Evolutionary conservation across 2,888 invertebrate genomes (phyloP), one percentile per base, ranked within the genome.

Genomic region (Pterostichus niger): DNA sequence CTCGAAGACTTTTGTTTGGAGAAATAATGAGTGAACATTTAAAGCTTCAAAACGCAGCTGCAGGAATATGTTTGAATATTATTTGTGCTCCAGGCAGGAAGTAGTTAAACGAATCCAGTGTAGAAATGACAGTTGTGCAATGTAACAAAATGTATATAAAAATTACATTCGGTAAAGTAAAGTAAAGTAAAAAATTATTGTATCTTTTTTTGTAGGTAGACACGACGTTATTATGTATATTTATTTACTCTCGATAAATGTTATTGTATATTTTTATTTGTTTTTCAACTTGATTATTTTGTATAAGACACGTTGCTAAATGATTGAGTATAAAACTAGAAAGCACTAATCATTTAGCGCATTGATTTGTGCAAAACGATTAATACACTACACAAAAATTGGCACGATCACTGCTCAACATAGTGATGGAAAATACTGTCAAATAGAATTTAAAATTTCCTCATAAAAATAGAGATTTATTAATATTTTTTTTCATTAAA

Each of bases 401-500:
- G 83, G 83, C 83, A 83, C 83, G 46, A 77, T 77, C 76, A 68
- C 68, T 83, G 64, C 52, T 83, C 17, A 83, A 83, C 77, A 77
- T 76, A 83, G 40, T 83, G 68, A 64, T 75, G 75, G 56, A 77
- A 83, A 83, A 83, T 83, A 83, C 76, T 77, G 76, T 83, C 68
- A 77, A 83, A 82, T 75, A 82, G 54, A 82, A 76, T 77, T 77
- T 68, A 83, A 83, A 83, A 83, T 52, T 40, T 77, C 77, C n/a
- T 83, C 76, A 77, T 83, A 83, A 83, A 83, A 83, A 83, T 83
- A 83, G 54, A 82, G n/a, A 56, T 76, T 71, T 77, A 64, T 77
- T 9, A 35, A 5, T 35, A 35, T 35, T 40, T 46, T 56, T 82
- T 76, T 61, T 71, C 46, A 59, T 83, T 77, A 77, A 49, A 77